Conservation (phyloP, 2,797 vertebrate genomes). For the Gymnopithys bicolor region DNA sequence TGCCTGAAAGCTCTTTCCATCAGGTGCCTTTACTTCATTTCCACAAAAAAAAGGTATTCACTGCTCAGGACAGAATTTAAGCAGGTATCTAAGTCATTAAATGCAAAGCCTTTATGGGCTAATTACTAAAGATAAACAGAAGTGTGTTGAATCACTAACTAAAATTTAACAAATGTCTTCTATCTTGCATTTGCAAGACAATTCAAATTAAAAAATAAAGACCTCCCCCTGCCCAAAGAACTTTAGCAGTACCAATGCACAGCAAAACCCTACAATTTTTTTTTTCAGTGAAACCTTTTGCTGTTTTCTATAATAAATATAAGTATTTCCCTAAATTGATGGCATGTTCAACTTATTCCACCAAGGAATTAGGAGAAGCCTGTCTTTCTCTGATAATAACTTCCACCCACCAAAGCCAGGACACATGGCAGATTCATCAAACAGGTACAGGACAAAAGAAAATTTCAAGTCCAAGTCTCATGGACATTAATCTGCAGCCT, state of each 20-base stretch:
- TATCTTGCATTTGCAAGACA: background rate
- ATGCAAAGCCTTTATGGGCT: background rate
- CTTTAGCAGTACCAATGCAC: background rate
- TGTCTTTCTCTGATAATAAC: conserved; percentile 32
- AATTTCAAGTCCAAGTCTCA: conserved; percentile 33
- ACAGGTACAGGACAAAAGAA: conserved; percentile 3
- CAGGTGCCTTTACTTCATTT: background rate
- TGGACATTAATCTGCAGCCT: conserved; percentile 29
- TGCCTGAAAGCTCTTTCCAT: background rate
- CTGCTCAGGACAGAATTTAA: background rate
- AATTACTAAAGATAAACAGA: background rate
- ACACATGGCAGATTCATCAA: conserved; percentile 24
- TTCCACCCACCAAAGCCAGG: conserved; percentile 42
- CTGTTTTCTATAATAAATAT: background rate
- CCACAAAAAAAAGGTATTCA: background rate
- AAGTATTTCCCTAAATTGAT: background rate
- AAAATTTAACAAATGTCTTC: background rate
- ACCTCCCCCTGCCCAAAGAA: background rate
- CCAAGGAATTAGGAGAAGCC: conserved; percentile 20
- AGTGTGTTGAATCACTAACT: background rate
- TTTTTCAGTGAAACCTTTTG: background rate
- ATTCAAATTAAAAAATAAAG: background rate
- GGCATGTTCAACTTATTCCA: background rate
- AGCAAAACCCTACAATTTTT: background rate
- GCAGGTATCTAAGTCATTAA: background rate